Evolutionary conservation across 1,140 invertebrate genomes (phyloP).

Genomic region (Hormaphis cornu): DNA sequence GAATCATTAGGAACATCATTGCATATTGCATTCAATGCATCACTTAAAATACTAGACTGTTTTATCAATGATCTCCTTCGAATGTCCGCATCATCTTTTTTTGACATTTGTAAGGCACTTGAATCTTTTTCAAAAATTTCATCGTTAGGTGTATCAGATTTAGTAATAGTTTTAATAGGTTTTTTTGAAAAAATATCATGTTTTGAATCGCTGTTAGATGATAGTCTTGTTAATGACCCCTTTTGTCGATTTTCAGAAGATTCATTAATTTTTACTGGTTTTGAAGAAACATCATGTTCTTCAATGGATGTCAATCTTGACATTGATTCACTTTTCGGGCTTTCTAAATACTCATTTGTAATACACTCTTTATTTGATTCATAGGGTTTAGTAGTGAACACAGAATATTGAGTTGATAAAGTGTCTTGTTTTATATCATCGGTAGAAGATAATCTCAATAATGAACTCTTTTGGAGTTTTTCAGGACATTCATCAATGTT

Average conservation of each 20-base stretch:
- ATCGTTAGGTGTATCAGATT: too few relatives aligned
- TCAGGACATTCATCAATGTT: neutral
- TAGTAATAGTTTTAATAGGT: too few relatives aligned
- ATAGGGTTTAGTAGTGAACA: neutral
- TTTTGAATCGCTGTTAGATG: neutral
- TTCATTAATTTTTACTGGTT: neutral
- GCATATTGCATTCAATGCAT: neutral
- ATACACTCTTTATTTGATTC: neutral
- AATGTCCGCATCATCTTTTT: neutral
- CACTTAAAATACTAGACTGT: conserved; percentile 17
- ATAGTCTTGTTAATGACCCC: neutral
- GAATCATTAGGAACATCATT: neutral
- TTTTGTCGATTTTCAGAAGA: neutral
- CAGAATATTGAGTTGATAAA: neutral
- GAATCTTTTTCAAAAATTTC: neutral
- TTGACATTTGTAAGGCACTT: neutral
- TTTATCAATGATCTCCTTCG: conserved; percentile 9
- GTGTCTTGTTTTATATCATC: neutral
- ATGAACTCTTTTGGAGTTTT: neutral
- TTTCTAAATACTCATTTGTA: neutral
- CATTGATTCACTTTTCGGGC: neutral
- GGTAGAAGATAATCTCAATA: neutral
- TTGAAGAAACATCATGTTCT: too few relatives aligned
- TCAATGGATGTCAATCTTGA: neutral
- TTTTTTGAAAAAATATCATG: too few relatives aligned